Evolutionary conservation across 2,113 vertebrate species (phyloP).

Genomic region (Hyaena hyaena): DNA sequence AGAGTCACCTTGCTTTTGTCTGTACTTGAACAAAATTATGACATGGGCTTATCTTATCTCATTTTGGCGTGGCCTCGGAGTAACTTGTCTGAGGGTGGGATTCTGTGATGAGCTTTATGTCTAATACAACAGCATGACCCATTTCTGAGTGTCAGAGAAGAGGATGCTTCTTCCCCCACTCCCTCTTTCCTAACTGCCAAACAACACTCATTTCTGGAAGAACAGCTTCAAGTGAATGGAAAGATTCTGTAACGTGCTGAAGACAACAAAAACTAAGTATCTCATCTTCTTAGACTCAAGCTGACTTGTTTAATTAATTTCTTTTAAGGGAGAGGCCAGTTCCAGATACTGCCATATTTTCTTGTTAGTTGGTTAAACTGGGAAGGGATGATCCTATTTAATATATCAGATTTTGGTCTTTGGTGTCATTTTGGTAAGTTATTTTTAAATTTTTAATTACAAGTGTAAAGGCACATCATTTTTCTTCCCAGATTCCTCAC

Average conservation of each 20-base stretch:
- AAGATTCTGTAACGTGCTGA: background rate
- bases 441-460: background rate
- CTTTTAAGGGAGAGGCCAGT: background rate
- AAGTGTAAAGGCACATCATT: background rate
- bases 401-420: background rate
- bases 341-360: background rate
- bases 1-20: background rate
- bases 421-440: background rate
- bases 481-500: background rate
- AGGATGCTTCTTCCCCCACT: rapidly evolving
- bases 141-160: background rate
- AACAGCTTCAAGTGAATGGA: background rate
- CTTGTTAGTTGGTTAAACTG: background rate
- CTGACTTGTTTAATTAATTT: background rate
- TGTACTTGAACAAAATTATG: background rate
- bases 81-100: background rate
- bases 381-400: background rate
- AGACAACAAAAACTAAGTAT: background rate
- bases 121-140: background rate
- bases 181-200: background rate
- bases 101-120: background rate
- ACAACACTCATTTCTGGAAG: background rate
- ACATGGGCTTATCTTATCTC: background rate
- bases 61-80: background rate
- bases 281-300: background rate